Evolutionary conservation across 2,113 vertebrate genomes (phyloP), one percentile per base, ranked within the genome.

Genomic region (Perca fluviatilis): DNA sequence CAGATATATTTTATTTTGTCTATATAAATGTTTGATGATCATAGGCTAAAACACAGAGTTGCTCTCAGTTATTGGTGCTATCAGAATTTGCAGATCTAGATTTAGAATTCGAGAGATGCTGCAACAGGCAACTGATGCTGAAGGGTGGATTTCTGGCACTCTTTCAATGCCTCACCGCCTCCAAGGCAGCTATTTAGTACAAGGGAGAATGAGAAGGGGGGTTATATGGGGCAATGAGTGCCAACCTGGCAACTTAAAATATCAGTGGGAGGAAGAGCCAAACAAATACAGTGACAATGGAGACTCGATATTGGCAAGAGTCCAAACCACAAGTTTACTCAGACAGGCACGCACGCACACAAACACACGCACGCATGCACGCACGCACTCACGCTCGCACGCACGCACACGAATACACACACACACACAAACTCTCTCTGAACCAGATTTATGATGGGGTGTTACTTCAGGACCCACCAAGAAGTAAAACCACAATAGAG

Each of bases 391-490:
- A 80, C 27, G 79, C 76, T 77, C 77, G 76, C 33, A 36, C 33
- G 7, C 33, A 1, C 6, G 1, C 33, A 36, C 33, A 86, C 78
- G 86, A 77, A 82, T 49, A 60, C 33, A 80, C 27, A 83, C 76
- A 80, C 77, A 79, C 58, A 71, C 21, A 66, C 54, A 82, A 57
- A 66, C 40, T 11, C 40, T 43, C 40, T 43, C 40, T 43, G 12
- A 85, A 57, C n/a, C 73, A 83, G 86, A 89, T 93, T 94, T 94
- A 93, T 79, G 80, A 78, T 18, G 27, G 73, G 70, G 83, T 80
- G 83, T 92, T 87, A 88, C 62, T 71, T 77, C 60, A 79, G 78
- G 94, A 94, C 94, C 94, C 91, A 94, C 93, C 94, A 95, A 94
- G 93, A 94, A 75, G 93, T 71, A 40, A 43, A 77, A 62, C 83